phyloP scores from a whole-genome alignment of 2,888 invertebrate species.

The Scaptomyza cyrtandrae region DNA sequence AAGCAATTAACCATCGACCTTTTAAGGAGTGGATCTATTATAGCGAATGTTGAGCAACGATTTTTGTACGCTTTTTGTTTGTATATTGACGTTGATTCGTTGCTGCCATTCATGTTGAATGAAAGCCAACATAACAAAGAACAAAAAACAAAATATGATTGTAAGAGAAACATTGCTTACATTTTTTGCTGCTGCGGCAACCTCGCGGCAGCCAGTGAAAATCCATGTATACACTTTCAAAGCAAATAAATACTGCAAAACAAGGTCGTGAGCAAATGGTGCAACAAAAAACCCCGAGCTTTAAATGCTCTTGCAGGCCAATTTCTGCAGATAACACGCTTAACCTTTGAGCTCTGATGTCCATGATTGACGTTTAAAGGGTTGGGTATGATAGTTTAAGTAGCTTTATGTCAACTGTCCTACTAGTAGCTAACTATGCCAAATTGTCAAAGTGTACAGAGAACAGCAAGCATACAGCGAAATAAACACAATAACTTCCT shows the following conservation, averaged over 20 bases:
- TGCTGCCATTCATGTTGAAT: conserved; percentile 35
- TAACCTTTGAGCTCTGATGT: background rate
- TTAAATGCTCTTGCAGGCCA: conserved; percentile 11
- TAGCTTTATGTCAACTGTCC: background rate
- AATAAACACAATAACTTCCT: conserved; percentile 61
- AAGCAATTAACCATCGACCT: background rate
- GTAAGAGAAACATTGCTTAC: conserved; percentile 4
- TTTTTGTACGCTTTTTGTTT: conserved; percentile 23
- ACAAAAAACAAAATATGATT: conserved; percentile 26
- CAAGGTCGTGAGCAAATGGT: conserved; percentile 8
- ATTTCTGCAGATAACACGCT: background rate
- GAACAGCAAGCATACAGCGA: conserved; percentile 55
- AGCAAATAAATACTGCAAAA: conserved; percentile 43
- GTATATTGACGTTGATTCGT: too few species aligned
- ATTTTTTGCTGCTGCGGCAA: conserved; percentile 10
- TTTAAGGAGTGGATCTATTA: conserved; percentile 18
- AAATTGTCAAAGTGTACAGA: background rate
- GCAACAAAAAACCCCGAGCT: conserved; percentile 21
- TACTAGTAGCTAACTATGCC: conserved; percentile 2
- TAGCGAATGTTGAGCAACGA: conserved; percentile 23
- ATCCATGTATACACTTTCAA: conserved; percentile 56
- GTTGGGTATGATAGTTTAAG: background rate
- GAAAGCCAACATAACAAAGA: conserved; percentile 18
- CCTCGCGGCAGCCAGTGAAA: conserved; percentile 29
- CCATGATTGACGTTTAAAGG: background rate